Evolutionary conservation across 2,113 vertebrate species (phyloP).

Genomic region (Psettodes erumei): DNA sequence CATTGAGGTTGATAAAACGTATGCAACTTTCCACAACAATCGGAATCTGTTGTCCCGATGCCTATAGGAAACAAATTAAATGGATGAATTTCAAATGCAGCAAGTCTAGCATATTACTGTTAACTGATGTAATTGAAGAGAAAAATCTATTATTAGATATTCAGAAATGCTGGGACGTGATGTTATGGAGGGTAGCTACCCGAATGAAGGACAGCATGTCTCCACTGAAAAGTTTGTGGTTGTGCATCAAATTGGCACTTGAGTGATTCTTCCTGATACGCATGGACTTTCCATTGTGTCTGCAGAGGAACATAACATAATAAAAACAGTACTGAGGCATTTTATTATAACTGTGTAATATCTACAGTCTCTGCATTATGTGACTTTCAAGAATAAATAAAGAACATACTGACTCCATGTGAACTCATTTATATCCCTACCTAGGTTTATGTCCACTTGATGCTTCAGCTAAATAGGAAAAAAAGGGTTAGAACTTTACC

Average conservation of each 20-base stretch:
- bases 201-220: constrained; percentile 86
- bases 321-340: background rate
- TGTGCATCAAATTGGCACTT: constrained; percentile 73
- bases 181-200: constrained; percentile 65
- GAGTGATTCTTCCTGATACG: constrained; percentile 73
- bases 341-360: background rate
- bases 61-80: constrained; percentile 50
- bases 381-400: background rate
- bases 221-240: constrained; percentile 85
- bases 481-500: constrained; percentile 1
- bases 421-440: constrained; percentile 35
- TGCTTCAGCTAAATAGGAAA: constrained; percentile 51
- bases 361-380: background rate
- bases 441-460: constrained; percentile 53
- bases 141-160: background rate
- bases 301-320: constrained; percentile 54
- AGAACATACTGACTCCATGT: background rate
- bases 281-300: constrained; percentile 67
- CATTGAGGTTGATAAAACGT: constrained; percentile 89
- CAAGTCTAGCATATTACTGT: background rate
- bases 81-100: background rate
- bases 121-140: background rate
- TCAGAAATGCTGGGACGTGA: background rate
- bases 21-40: constrained; percentile 89
- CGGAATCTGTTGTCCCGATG: constrained; percentile 82